Base-by-base conservation (phyloP, 2,888 invertebrate species). In the Linnaemya vulpina region DNA sequence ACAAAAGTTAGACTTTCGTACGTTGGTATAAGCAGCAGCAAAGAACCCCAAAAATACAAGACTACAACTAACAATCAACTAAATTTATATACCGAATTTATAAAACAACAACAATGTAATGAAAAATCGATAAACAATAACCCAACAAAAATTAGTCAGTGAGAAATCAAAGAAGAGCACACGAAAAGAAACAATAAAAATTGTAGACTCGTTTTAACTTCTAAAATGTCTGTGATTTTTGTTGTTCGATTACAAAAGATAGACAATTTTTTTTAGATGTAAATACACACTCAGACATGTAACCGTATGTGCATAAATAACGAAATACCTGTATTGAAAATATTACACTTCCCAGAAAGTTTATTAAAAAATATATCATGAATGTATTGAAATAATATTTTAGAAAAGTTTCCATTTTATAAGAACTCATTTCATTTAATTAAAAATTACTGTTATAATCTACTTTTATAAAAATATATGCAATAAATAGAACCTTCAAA, bases 11-110 rank as follows among this genome's bases (percentile, higher is more conserved):
- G 20, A 53, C n/a, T 15, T 8, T 13, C 35, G 8, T 40, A 35
- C n/a, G 8, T 13, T 25, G 3, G 22, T n/a, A n/a, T n/a, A n/a
- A n/a, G n/a, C n/a, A 43, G 11, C 13, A 53, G 20, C 13, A 67
- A 46, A 76, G 76, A 76, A 75, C 35, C 38, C 51, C 30, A 40
- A 20, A 71, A 53, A 65, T 43, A 30, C 43, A 75, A 65, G 84
- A 86, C 87, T n/a, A 87, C 83, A 87, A 87, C 85, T 87, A 62
- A 87, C 86, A 75, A 86, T 40, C 46, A 68, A 83, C 8, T n/a
- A 43, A 15, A 10, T 65, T 43, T 82, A 70, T 76, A 30, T 10
- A 20, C 0, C 15, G 43, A 46, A 43, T 55, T 30, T 40, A 75
- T 38, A 65, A 65, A 17, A 20, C 15, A 17, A 60, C 10, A 58